phyloP scores from a whole-genome alignment of 2,797 vertebrate genomes.

The Thaleichthys pacificus region DNA sequence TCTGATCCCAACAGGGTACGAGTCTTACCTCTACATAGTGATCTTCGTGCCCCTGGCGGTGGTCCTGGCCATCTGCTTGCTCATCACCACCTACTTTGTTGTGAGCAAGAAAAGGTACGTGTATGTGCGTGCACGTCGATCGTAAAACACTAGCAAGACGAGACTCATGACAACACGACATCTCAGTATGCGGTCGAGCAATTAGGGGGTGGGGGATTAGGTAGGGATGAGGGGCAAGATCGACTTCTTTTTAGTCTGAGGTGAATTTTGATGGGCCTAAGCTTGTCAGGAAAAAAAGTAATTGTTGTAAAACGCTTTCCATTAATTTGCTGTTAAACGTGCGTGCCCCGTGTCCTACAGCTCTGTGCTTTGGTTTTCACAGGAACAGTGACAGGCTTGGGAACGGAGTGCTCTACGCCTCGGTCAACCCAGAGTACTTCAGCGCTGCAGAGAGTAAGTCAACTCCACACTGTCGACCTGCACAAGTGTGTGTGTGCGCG shows the following conservation, averaged over 20 bases:
- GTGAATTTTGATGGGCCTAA: constrained; percentile 27
- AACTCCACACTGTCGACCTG: not conserved
- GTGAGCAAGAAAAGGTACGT: constrained; percentile 89
- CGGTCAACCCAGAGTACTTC: constrained; percentile 98
- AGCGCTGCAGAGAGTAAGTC: constrained; percentile 95
- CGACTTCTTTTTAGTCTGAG: constrained; percentile 24
- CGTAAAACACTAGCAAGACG: too few species aligned
- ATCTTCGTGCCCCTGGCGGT: constrained; percentile 82
- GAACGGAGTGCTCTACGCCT: constrained; percentile 96
- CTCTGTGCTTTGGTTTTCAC: constrained; percentile 31
- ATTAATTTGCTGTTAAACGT: constrained; percentile 22
- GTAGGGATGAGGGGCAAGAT: not conserved
- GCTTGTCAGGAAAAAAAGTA: constrained; percentile 12
- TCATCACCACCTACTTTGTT: constrained; percentile 75
- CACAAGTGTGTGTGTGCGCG: not conserved
- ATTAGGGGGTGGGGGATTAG: not conserved
- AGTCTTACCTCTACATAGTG: constrained; percentile 82
- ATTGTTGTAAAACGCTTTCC: constrained; percentile 25
- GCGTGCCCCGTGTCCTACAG: not conserved
- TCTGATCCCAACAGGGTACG: constrained; percentile 75
- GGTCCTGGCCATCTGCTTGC: constrained; percentile 71
- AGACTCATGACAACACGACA: not conserved
- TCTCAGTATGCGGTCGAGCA: not conserved
- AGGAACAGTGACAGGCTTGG: constrained; percentile 91
- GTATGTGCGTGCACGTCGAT: not conserved